phyloP scores from a whole-genome alignment of 2,113 vertebrate genomes.

The Pitta sordida region DNA sequence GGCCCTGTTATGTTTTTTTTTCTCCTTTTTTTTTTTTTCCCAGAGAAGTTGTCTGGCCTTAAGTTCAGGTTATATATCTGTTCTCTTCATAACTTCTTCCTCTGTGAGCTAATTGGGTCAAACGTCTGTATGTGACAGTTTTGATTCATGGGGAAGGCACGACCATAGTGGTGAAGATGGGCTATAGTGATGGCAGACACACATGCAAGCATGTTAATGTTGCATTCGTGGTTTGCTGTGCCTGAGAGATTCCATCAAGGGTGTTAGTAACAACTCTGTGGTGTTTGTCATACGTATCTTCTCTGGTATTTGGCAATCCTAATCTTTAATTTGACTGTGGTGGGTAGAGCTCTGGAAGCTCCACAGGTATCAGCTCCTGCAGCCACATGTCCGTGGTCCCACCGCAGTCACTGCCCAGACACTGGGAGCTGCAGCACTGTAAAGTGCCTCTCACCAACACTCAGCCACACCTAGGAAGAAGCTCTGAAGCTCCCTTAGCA shows the following conservation, averaged over 20 bases:
- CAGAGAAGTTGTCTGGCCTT: neutral
- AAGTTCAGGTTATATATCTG: neutral
- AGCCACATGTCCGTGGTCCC: accelerated
- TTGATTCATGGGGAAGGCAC: neutral
- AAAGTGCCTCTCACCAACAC: neutral
- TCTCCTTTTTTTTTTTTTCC: neutral
- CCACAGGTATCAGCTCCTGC: accelerated
- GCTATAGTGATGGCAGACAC: neutral
- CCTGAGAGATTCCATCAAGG: neutral
- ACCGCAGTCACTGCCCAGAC: neutral
- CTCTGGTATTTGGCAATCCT: neutral
- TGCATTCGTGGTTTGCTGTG: neutral
- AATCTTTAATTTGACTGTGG: neutral
- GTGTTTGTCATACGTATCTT: neutral
- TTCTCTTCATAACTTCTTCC: neutral
- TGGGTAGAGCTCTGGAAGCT: neutral
- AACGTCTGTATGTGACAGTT: neutral
- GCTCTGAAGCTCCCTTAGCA: neutral
- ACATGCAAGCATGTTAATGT: neutral
- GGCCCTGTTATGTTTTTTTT: neutral
- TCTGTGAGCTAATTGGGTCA: neutral
- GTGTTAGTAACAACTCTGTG: neutral
- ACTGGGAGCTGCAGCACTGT: neutral
- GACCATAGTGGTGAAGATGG: neutral
- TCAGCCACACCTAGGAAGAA: neutral